phyloP scores from a whole-genome alignment of 1,140 invertebrate species.

The Rhyzopertha dominica region DNA sequence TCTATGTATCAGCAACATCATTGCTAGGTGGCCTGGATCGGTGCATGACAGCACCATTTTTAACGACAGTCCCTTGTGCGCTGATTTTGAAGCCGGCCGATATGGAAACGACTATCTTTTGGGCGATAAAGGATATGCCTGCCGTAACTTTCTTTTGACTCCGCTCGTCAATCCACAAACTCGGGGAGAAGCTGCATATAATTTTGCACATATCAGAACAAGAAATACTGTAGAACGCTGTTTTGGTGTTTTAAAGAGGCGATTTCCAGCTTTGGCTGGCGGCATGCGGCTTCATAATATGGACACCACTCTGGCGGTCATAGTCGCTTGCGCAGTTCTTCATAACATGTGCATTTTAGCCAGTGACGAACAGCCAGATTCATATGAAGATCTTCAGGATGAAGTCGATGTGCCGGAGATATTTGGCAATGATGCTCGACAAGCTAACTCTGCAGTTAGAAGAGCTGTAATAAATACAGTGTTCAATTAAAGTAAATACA shows the following conservation, averaged over 20 bases:
- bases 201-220: slow-evolving; percentile 39
- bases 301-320: too few relatives aligned
- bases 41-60: slow-evolving; percentile 42
- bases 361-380: too few relatives aligned
- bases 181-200: slow-evolving; percentile 32
- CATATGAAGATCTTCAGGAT: too few relatives aligned
- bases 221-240: slow-evolving; percentile 39
- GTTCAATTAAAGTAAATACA: too few relatives aligned
- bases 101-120: slow-evolving; percentile 16
- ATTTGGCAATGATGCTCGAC: too few relatives aligned
- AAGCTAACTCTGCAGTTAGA: too few relatives aligned
- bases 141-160: slow-evolving; percentile 27
- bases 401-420: too few relatives aligned
- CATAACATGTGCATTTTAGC: too few relatives aligned
- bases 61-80: slow-evolving; percentile 19
- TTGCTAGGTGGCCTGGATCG: slow-evolving; percentile 41
- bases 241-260: slow-evolving; percentile 39
- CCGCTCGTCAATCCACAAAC: slow-evolving; percentile 30
- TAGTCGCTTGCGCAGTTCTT: too few relatives aligned
- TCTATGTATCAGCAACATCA: slow-evolving; percentile 32
- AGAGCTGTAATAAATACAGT: too few relatives aligned
- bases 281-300: slow-evolving; percentile 27
- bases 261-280: slow-evolving; percentile 33
- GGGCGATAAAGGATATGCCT: slow-evolving; percentile 31
- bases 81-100: slow-evolving; percentile 4